Evolutionary conservation across 1,140 invertebrate genomes (phyloP), one percentile per base, ranked within the genome.

Genomic region (Andrena cerasifolii): DNA sequence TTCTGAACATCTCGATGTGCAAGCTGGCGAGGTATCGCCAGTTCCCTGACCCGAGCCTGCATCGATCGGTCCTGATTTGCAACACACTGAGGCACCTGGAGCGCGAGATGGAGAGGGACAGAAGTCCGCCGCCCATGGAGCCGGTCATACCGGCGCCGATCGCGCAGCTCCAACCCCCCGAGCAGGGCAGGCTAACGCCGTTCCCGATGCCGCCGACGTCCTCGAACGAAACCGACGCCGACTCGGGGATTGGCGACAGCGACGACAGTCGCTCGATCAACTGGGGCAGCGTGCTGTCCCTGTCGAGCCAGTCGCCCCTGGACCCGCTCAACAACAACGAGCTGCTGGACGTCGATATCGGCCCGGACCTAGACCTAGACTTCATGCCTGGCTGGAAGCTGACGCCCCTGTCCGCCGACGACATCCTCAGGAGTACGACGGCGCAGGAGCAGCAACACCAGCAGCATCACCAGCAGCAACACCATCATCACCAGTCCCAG

Each of bases 1-100:
- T 99, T 82, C 95, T 98, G 85, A 98, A 98, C 89, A 95, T 98
- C 54, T 98, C 97, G 65, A 97, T 98, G 95, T 96, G 96, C 89
- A 99, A 99, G 92, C 93, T 99, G 72, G 96, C 96, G 78, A 94
- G 96, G 86, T 97, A 97, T 86, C 94, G 97, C 26, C 97, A 98
- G 91, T 97, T 96, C 77, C 96, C 96, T 3, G 98, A 99, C 89
- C 97, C 98, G 18, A 97, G 96, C 73, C 93, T 99, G n/a, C 95
- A 97, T 68, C 95, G 97, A 51, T 98, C 97, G 6, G 98, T 99
- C 81, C 95, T 99, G 51, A 98, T 99, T 82, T 98, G 97, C 93
- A 99, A 99, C 90, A 98, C 98, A 10, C 91, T 99, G 62, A 96
- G 98, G 89, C 95, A 96, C 86, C 96, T 99, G 81, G 98, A 99